Conservation (phyloP, 1,140 invertebrate species). For the Drosophila sproati region DNA sequence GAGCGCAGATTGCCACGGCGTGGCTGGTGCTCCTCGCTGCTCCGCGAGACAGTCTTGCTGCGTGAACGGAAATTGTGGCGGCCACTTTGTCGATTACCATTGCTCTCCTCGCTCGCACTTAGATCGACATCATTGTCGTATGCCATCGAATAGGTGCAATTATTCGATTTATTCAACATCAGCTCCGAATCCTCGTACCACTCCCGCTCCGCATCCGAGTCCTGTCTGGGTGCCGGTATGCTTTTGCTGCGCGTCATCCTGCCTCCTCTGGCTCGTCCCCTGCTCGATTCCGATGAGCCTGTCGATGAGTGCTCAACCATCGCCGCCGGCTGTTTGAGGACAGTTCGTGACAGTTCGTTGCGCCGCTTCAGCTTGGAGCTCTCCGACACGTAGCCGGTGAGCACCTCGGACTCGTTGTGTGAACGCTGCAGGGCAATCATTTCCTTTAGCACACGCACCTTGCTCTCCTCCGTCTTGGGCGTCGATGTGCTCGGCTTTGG, state of each 20-base stretch:
- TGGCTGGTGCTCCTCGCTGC: conserved; percentile 46
- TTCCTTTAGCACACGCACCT: conserved; percentile 53
- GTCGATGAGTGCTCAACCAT: conserved; percentile 6
- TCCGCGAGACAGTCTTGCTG: conserved; percentile 62
- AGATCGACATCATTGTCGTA: conserved; percentile 35
- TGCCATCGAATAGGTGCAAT: conserved; percentile 35
- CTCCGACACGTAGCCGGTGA: conserved; percentile 70
- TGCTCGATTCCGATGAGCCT: background rate
- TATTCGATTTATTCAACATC: background rate
- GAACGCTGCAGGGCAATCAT: conserved; percentile 70
- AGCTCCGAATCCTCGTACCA: conserved; percentile 31
- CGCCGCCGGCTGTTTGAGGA: conserved; percentile 18
- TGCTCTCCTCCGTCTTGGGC: conserved; percentile 40
- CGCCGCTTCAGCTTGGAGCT: conserved; percentile 57
- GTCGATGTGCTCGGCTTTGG: conserved; percentile 35
- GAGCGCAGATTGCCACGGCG: conserved; percentile 85
- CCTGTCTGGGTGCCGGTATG: conserved; percentile 44
- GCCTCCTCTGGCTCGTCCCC: background rate
- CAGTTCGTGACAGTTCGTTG: conserved; percentile 57
- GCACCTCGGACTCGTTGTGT: conserved; percentile 73
- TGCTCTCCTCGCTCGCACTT: conserved; percentile 37
- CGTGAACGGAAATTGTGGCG: conserved; percentile 30
- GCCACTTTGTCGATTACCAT: conserved; percentile 25
- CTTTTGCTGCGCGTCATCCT: conserved; percentile 61
- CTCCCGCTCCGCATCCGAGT: conserved; percentile 46